phyloP scores from a whole-genome alignment of 2,113 vertebrate species.

The Procapra przewalskii region DNA sequence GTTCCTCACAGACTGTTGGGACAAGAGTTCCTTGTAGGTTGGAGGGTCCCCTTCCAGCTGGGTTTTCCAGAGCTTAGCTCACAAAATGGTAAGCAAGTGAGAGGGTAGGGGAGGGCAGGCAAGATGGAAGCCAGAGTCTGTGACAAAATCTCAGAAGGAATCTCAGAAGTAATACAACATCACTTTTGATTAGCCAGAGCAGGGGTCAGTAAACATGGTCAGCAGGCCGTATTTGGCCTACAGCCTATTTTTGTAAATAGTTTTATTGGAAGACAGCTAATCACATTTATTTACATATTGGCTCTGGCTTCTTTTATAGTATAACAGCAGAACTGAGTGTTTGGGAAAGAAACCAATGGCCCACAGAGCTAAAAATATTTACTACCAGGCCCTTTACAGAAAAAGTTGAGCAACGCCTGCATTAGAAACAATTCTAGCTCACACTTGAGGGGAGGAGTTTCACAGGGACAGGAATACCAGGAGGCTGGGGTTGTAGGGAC shows the following conservation, averaged over 20 bases:
- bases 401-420: neutral
- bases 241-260: neutral
- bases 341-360: neutral
- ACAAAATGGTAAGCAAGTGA: neutral
- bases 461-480: neutral
- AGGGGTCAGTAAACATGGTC: neutral
- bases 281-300: neutral
- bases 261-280: neutral
- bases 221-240: neutral
- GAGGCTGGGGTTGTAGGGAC: neutral
- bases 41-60: neutral
- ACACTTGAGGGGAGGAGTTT: neutral
- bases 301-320: neutral
- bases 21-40: neutral
- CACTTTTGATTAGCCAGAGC: neutral
- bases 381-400: neutral
- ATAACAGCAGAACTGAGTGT: neutral
- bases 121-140: neutral
- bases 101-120: neutral
- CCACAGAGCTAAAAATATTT: neutral
- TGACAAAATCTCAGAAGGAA: neutral
- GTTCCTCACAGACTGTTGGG: neutral
- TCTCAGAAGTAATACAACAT: neutral
- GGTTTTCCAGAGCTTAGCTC: neutral
- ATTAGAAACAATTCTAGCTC: neutral